phyloP scores from a whole-genome alignment of 2,888 invertebrate genomes.

The Argyresthia goedartella region DNA sequence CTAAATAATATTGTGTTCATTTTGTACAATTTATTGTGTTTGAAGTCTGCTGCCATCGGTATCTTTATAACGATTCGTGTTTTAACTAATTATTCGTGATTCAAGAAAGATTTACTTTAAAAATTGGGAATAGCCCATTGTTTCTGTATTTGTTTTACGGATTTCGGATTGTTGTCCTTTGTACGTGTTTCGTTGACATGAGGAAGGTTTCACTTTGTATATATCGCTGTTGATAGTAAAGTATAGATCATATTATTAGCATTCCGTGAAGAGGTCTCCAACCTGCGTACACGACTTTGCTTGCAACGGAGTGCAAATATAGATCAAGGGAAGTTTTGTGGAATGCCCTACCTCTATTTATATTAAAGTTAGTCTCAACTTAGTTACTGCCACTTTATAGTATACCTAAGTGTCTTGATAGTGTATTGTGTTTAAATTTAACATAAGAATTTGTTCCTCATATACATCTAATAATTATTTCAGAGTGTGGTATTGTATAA shows the following conservation, averaged over 20 bases:
- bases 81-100: too few species aligned
- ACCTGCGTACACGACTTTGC: not conserved
- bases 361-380: constrained; percentile 1
- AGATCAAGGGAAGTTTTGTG: constrained; percentile 3
- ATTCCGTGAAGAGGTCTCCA: not conserved
- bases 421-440: constrained; percentile 1
- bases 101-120: too few species aligned
- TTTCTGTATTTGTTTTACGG: not conserved
- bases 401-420: constrained; percentile 5
- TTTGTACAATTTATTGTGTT: too few species aligned
- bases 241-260: constrained; percentile 1
- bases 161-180: not conserved
- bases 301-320: not conserved
- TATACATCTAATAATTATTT: not conserved
- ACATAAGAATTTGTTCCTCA: constrained; percentile 1
- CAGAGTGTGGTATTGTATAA: not conserved
- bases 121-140: too few species aligned
- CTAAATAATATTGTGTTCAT: too few species aligned
- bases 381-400: constrained; percentile 4
- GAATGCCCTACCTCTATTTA: constrained; percentile 4
- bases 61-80: too few species aligned
- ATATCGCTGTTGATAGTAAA: constrained; percentile 4
- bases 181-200: not conserved
- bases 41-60: too few species aligned
- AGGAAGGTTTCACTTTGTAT: constrained; percentile 1